Base-by-base conservation (phyloP, 2,797 vertebrate species). In the Diplodus puntazzo region DNA sequence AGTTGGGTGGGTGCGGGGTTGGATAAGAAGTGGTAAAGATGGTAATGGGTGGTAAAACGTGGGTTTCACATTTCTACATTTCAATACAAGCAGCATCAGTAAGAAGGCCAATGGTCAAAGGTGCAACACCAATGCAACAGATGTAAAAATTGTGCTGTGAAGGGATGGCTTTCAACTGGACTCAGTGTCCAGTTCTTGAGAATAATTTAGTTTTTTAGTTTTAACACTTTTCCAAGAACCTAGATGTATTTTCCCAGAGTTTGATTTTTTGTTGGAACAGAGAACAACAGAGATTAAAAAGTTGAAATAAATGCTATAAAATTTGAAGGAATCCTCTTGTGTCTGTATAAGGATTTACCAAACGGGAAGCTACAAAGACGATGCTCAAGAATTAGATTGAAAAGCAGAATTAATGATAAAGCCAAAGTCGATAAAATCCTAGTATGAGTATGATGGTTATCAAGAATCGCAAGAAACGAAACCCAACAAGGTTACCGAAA, bases 1-100 rank as follows among this genome's bases (percentile, higher is more conserved):
- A 67, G 50, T 30, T 80, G 78, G 67, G 46, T 50, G 74, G 77
- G 71, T 63, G 16, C 0, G 0, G 67, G 69, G 16, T 45, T 42
- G 43, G 59, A 71, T 65, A 62, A 68, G 50, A 17, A 66, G 62
- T 0, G 11, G 30, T 70, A 53, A 59, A 71, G 65, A 55, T 21
- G 57, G 23, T 23, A 45, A 79, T 25, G 16, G 43, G n/a, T 27
- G 23, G 18, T 65, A 30, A 82, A 78, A 57, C 65, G 25, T 34
- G 10, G 63, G 25, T 49, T 81, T 46, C 25, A n/a, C 13, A 61
- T 68, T 17, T 50, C 58, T 20, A 30, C 60, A 42, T 76, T 49
- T 80, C n/a, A 68, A 42, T 65, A 17, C 11, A 39, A 61, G 27
- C 59, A 11, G 65, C 45, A 59, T 55, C 20, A 60, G 54, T 18